Conservation (phyloP, 2,888 invertebrate genomes). For the Gastracanthus pulcherrimus region DNA sequence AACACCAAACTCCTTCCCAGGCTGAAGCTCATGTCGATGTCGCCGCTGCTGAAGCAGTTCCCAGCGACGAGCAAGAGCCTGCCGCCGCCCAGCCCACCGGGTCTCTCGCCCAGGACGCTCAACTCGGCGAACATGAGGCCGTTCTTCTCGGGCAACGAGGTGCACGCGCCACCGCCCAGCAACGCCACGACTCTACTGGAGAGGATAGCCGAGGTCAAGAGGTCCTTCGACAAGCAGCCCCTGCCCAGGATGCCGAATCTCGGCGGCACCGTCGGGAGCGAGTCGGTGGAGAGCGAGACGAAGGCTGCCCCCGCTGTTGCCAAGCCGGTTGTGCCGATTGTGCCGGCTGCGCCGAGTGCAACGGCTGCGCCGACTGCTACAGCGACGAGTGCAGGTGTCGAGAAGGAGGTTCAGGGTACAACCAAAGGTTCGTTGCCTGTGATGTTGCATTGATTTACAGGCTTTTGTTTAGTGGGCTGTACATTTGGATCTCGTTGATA, state of each 20-base stretch:
- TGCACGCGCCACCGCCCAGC: slow-evolving; percentile 1
- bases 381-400: too few relatives aligned
- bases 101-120: slow-evolving; percentile 69
- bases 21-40: slow-evolving; percentile 81
- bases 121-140: slow-evolving; percentile 61
- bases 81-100: slow-evolving; percentile 73
- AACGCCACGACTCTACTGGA: slow-evolving; percentile 31
- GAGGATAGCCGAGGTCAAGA: slow-evolving; percentile 39
- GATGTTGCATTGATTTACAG: not conserved
- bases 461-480: not conserved
- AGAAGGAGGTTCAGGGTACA: not conserved
- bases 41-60: slow-evolving; percentile 80
- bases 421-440: not conserved
- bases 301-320: not conserved
- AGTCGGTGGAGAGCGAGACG: too few relatives aligned
- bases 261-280: not conserved
- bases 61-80: slow-evolving; percentile 81
- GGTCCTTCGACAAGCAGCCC: slow-evolving; percentile 40
- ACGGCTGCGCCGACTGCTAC: too few relatives aligned
- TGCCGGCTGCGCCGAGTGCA: too few relatives aligned
- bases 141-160: slow-evolving; percentile 62
- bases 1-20: slow-evolving; percentile 70
- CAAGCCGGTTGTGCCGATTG: too few relatives aligned
- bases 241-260: slow-evolving; percentile 25
- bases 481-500: not conserved